phyloP scores from a whole-genome alignment of 92 coral and sea anemone species.

The Epizoanthus rinbou region DNA sequence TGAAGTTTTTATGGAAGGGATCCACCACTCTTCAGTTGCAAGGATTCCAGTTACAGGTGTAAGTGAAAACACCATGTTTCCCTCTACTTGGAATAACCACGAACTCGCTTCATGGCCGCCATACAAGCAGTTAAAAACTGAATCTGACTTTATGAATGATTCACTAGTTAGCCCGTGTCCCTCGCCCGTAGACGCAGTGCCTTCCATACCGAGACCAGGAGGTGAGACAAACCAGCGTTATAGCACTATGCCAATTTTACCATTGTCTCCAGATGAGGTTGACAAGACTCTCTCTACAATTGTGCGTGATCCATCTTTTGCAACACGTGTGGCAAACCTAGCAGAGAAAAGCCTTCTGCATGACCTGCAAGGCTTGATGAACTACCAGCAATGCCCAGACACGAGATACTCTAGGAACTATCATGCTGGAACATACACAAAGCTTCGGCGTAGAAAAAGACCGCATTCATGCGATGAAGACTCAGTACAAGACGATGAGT shows the following conservation, averaged over 20 bases:
- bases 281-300: constrained; percentile 36
- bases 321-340: constrained; percentile 17
- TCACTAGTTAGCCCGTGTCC: constrained; percentile 23
- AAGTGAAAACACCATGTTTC: neutral
- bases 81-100: neutral
- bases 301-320: constrained; percentile 37
- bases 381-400: constrained; percentile 16
- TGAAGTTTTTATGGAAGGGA: constrained; percentile 12
- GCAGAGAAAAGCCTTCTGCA: constrained; percentile 27
- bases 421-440: constrained; percentile 7
- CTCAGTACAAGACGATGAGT: constrained; percentile 9
- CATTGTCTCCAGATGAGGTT: constrained; percentile 35
- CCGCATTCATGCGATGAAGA: constrained; percentile 27
- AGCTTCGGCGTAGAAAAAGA: constrained; percentile 15
- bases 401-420: neutral
- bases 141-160: constrained; percentile 1
- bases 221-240: neutral
- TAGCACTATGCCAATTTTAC: constrained; percentile 15
- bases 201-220: constrained; percentile 13
- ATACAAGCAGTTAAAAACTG: constrained; percentile 21
- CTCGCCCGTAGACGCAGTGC: constrained; percentile 18
- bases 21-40: neutral
- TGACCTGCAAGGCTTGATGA: constrained; percentile 17
- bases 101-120: neutral
- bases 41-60: neutral